Base-by-base conservation (phyloP, 2,797 vertebrate genomes). In the Numenius phaeopus region DNA sequence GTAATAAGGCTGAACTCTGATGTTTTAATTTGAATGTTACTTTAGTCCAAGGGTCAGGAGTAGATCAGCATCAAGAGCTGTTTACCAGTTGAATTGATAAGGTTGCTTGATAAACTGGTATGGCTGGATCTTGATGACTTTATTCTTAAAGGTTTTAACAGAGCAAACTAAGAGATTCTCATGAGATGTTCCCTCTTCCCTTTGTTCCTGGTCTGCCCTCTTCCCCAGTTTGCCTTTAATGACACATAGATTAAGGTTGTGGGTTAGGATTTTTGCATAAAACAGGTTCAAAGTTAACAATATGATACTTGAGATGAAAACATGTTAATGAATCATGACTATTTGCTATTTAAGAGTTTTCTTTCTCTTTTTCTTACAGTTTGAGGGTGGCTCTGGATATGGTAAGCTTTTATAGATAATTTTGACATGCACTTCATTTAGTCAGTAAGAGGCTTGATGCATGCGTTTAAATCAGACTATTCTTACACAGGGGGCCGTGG, bases 311-410 rank as follows among this genome's bases (percentile, higher is more conserved):
- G n/a, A 47, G 27, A 46, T 90, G 40, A 90, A 87, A 90, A 37
- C 55, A 54, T 54, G 46, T 84, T 72, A 83, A 86, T 86, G 21
- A 87, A 91, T 81, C 55, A 58, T 4, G 3, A 7, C 47, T 73
- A 42, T 89, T 92, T 59, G 47, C n/a, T 81, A 72, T 54, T 88
- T 81, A 89, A 87, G 39, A 3, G 86, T 49, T 98, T 95, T 97
- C 40, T 95, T 83, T 91, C 81, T 94, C 54, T 83, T 89, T 87
- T 90, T 69, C 78, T 90, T 91, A 29, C 89, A 39, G 96, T 97
- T 98, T 85, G 98, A 99, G 98, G 99, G 99, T 98, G 99, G 99
- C 89, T 99, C 99, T 73, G 99, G 99, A 98, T 99, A 99, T 98
- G 99, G 99, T 99, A 98, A 99, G 99, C 98, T 90, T 79, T 91